phyloP scores from a whole-genome alignment of 1,140 invertebrate genomes.

The Wasmannia auropunctata region DNA sequence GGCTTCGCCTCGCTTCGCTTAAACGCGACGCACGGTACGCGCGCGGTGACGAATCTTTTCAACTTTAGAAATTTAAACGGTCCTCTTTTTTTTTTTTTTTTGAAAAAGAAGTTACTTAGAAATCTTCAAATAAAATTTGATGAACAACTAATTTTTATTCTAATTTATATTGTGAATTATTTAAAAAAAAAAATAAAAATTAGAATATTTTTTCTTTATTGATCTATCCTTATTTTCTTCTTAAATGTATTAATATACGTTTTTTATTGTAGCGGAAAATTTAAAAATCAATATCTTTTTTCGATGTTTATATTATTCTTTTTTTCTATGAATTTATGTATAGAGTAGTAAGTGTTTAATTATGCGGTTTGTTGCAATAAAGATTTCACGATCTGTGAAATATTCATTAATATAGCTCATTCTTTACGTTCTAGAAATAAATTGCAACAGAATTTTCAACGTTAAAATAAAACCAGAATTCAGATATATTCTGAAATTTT shows the following conservation, averaged over 20 bases:
- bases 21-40: neutral
- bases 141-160: neutral
- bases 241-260: neutral
- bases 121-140: neutral
- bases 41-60: neutral
- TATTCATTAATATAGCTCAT: neutral
- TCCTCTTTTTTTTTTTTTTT: neutral
- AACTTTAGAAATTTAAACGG: neutral
- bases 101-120: neutral
- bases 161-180: neutral
- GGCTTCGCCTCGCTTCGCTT: conserved; percentile 56
- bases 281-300: too few relatives aligned
- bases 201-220: neutral
- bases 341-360: neutral
- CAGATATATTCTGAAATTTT: neutral
- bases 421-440: neutral
- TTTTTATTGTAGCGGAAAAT: too few relatives aligned
- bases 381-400: neutral
- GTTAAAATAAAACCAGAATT: neutral
- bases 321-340: neutral
- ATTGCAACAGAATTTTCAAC: neutral
- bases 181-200: neutral
- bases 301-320: neutral
- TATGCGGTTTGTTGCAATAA: neutral
- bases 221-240: neutral